phyloP scores from a whole-genome alignment of 2,113 vertebrate genomes.

The Hymenochirus boettgeri region DNA sequence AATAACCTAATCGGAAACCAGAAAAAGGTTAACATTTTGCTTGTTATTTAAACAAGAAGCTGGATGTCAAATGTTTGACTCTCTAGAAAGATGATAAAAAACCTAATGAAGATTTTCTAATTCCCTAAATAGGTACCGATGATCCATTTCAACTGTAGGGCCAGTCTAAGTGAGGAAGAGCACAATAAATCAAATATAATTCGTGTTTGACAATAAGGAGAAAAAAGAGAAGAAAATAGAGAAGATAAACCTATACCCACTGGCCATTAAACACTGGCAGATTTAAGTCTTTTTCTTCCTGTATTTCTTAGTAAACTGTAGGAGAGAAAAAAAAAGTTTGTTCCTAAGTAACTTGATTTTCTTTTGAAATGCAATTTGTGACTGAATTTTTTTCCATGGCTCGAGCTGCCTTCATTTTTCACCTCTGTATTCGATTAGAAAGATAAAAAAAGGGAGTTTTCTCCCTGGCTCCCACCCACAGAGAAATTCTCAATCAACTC shows the following conservation, averaged over 20 bases:
- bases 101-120: not conserved
- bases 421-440: constrained; percentile 40
- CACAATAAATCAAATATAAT: constrained; percentile 28
- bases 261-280: constrained; percentile 20
- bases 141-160: not conserved
- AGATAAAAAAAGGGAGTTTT: constrained; percentile 42
- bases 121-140: constrained; percentile 2
- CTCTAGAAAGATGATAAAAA: not conserved
- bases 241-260: constrained; percentile 24
- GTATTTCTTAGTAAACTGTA: constrained; percentile 10
- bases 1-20: too few species aligned
- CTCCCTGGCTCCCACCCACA: constrained; percentile 32
- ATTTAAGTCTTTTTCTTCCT: constrained; percentile 23
- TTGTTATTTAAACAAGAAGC: too few species aligned
- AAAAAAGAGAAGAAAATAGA: constrained; percentile 15
- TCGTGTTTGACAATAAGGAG: constrained; percentile 21
- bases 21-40: too few species aligned
- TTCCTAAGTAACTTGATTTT: constrained; percentile 36
- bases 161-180: not conserved
- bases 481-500: constrained; percentile 40
- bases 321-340: constrained; percentile 26
- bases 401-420: constrained; percentile 39
- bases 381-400: constrained; percentile 34
- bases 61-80: constrained; percentile 21
- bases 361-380: constrained; percentile 40